Evolutionary conservation across 2,113 vertebrate genomes (phyloP).

Genomic region (Poeciliopsis turrubarensis): DNA sequence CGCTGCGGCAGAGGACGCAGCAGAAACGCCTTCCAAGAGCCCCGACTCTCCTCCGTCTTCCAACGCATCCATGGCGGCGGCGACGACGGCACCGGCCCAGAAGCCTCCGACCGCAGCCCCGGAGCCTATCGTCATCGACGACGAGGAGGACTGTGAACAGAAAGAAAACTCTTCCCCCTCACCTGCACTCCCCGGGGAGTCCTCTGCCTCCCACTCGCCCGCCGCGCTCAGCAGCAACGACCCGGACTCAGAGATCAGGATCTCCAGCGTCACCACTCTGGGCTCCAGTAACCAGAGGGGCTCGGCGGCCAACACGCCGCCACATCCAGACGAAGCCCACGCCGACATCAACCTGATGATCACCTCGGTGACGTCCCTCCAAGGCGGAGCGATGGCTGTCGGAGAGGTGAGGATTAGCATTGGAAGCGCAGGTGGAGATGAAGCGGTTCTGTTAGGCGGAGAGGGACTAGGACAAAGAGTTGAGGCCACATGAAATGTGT

Average conservation of each 20-base stretch:
- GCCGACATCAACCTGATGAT: constrained; percentile 95
- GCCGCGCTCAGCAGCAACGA: constrained; percentile 90
- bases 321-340: constrained; percentile 68
- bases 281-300: constrained; percentile 66
- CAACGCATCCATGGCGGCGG: constrained; percentile 18
- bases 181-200: constrained; percentile 30
- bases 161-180: constrained; percentile 75
- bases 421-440: no score
- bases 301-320: constrained; percentile 37
- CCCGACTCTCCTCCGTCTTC: constrained; percentile 66
- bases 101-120: constrained; percentile 77
- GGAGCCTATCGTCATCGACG: constrained; percentile 97
- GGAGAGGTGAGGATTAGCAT: constrained; percentile 66
- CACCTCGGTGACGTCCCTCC: constrained; percentile 95
- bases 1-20: constrained; percentile 29
- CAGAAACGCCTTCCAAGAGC: constrained; percentile 40
- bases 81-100: constrained; percentile 1
- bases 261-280: constrained; percentile 96
- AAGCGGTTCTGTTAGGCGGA: no score
- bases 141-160: constrained; percentile 91
- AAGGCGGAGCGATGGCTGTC: constrained; percentile 69
- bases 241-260: constrained; percentile 95
- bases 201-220: constrained; percentile 48
- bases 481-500: no score
- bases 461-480: no score